Conservation (phyloP, 1,140 invertebrate species). For the Heliconius eleuchia region DNA sequence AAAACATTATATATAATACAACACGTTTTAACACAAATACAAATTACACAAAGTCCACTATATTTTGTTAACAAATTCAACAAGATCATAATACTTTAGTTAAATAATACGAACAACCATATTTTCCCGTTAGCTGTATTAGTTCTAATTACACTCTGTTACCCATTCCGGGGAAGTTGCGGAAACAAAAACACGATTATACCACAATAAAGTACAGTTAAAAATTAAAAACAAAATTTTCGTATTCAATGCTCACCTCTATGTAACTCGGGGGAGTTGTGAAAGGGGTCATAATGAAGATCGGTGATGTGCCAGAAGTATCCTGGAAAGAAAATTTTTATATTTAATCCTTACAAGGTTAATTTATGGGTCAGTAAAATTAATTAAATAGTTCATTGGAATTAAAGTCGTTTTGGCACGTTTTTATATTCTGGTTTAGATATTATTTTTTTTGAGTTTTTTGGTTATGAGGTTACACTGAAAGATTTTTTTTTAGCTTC, state of each 20-base stretch:
- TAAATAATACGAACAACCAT: constrained; percentile 14
- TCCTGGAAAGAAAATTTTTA: constrained; percentile 83
- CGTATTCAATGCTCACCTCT: constrained; percentile 61
- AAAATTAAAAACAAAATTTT: constrained; percentile 53
- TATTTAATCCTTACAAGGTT: constrained; percentile 42
- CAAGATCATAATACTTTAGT: constrained; percentile 4
- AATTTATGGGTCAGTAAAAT: background rate
- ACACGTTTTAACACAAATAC: background rate
- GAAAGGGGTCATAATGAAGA: constrained; percentile 90
- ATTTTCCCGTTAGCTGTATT: background rate
- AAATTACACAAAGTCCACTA: background rate
- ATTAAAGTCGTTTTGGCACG: background rate
- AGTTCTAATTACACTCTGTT: constrained; percentile 17
- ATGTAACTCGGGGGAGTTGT: constrained; percentile 75
- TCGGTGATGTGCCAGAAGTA: constrained; percentile 97
- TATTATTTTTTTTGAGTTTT: background rate
- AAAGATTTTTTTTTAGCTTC: too few species aligned
- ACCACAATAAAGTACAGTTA: constrained; percentile 31
- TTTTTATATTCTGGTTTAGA: background rate
- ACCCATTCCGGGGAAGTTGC: constrained; percentile 17
- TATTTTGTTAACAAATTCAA: background rate
- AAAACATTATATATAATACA: too few species aligned
- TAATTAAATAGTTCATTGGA: background rate
- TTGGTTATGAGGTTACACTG: background rate
- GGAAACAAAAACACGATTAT: constrained; percentile 28